Percentiles rank a stretch among this genome's conserved stretches.
phyloP scores from a whole-genome alignment of 1,140 invertebrate species.

The Choristoneura fumiferana region DNA sequence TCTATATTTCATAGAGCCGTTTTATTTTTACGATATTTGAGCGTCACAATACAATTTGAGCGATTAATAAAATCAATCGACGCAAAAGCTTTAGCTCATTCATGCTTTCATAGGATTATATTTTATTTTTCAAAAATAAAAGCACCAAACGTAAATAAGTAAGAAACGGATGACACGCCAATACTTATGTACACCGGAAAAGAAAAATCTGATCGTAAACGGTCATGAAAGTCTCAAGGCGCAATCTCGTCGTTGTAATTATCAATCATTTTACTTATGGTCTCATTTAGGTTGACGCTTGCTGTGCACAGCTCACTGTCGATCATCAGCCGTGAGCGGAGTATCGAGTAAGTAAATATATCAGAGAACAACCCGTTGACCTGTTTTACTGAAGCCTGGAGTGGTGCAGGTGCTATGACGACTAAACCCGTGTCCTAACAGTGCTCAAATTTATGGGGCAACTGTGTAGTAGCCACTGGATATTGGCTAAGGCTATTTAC shows the following conservation, averaged over 20 bases:
- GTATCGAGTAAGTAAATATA: neutral
- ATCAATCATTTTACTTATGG: no score
- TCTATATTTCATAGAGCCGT: neutral
- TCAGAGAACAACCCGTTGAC: neutral
- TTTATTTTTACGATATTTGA: slow-evolving; percentile 2
- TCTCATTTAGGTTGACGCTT: neutral
- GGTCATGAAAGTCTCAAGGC: no score
- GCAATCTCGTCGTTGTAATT: no score
- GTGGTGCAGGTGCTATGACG: neutral
- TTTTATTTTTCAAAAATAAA: no score
- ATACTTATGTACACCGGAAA: no score
- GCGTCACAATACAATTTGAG: neutral
- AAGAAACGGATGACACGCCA: no score
- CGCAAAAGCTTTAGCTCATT: no score
- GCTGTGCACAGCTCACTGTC: neutral
- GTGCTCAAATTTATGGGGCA: neutral
- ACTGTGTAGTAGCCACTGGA: neutral
- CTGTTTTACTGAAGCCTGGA: neutral
- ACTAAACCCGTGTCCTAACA: neutral
- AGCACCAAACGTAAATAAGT: no score
- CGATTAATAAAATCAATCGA: neutral
- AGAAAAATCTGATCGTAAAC: no score
- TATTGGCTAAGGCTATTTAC: no score
- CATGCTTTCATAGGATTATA: no score
- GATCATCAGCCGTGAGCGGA: neutral